These are phyloP conservation scores for Cervus canadensis DNA, from an alignment of 2,113 vertebrate species.

Conservation along the genomic window DNA sequence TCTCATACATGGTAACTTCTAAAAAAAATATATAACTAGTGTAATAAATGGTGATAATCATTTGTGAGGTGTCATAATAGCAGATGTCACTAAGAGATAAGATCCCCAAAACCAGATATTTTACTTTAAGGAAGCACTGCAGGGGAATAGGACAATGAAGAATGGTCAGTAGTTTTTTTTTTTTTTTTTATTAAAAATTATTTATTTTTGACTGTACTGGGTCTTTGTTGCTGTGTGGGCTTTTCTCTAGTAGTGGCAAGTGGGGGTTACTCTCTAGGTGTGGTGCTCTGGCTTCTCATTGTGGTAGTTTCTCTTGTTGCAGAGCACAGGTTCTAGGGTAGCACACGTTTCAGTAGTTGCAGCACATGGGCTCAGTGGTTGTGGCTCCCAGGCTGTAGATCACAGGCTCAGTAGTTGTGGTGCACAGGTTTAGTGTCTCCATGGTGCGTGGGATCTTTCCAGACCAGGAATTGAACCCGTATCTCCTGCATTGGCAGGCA, in stretches of 20 bases:
- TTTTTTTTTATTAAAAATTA: background rate
- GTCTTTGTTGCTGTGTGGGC: background rate
- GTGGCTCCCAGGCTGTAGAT: background rate
- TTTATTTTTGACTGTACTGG: background rate
- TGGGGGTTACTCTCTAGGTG: background rate
- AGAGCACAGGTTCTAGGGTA: background rate
- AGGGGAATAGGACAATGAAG: background rate
- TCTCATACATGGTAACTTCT: background rate
- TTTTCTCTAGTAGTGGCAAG: background rate
- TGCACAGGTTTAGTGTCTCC: background rate
- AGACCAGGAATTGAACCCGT: background rate
- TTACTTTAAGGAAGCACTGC: background rate
- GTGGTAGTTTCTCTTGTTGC: background rate
- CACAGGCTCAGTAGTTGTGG: background rate
- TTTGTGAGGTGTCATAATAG: background rate
- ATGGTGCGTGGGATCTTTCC: background rate
- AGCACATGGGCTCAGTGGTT: background rate
- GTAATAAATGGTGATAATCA: background rate
- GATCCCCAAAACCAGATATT: background rate
- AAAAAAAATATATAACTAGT: background rate
- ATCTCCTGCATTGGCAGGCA: background rate
- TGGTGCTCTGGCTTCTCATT: background rate
- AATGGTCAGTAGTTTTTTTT: background rate
- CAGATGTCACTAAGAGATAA: background rate
- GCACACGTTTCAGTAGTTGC: background rate